A percentile compares a stretch with the other conserved stretches of the same genome.
Conservation (phyloP, 2,888 invertebrate species). For the Eurytoma adleriae region DNA sequence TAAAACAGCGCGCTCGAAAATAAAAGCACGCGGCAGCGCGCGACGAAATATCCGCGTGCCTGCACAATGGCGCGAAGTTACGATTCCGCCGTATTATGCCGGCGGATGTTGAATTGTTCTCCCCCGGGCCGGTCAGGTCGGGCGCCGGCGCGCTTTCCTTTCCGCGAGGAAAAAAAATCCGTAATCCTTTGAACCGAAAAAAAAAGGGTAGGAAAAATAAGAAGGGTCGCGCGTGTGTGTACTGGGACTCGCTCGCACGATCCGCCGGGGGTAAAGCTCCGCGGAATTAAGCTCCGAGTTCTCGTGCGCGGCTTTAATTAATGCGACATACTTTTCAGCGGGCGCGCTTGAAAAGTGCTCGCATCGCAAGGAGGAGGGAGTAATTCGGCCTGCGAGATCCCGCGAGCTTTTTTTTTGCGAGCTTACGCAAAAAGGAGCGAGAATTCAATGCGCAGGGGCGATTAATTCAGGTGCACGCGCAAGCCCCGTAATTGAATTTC, state of each 20-base stretch:
- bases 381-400: slow-evolving; percentile 15
- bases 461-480: slow-evolving; percentile 7
- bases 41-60: slow-evolving; percentile 1
- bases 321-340: slow-evolving; percentile 72
- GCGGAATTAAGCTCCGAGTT: slow-evolving; percentile 49
- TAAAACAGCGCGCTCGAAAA: slow-evolving; percentile 10
- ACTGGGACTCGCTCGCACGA: not conserved
- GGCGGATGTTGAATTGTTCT: slow-evolving; percentile 33
- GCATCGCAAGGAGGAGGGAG: slow-evolving; percentile 23
- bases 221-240: not conserved
- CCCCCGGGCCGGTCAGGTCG: not conserved
- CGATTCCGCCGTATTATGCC: slow-evolving; percentile 26
- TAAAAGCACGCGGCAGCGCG: slow-evolving; percentile 1
- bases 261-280: slow-evolving; percentile 22
- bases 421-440: no score
- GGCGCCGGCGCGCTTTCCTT: not conserved
- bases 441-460: not conserved
- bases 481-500: slow-evolving; percentile 37
- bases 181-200: slow-evolving; percentile 33
- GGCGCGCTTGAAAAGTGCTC: slow-evolving; percentile 63
- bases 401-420: not conserved
- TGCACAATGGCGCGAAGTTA: slow-evolving; percentile 41
- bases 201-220: slow-evolving; percentile 8
- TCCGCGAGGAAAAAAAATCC: not conserved
- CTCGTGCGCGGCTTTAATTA: slow-evolving; percentile 67